phyloP scores from a whole-genome alignment of 1,140 invertebrate species.

The Drosophila simulans region DNA sequence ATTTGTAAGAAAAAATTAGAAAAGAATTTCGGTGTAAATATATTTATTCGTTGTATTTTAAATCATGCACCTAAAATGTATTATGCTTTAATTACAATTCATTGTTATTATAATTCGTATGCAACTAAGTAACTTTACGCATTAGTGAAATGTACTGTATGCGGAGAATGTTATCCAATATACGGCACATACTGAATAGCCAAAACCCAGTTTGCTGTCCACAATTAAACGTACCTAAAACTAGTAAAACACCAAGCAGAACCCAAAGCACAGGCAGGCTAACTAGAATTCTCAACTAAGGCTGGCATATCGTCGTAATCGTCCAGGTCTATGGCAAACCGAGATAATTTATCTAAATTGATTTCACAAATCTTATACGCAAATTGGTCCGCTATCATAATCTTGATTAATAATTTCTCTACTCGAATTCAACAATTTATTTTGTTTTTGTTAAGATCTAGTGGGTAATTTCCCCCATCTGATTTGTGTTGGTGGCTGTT shows the following conservation, averaged over 20 bases:
- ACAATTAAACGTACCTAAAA: slow-evolving; percentile 64
- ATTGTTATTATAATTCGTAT: slow-evolving; percentile 64
- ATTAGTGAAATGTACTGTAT: slow-evolving; percentile 41
- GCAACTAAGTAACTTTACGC: slow-evolving; percentile 62
- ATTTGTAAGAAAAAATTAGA: slow-evolving; percentile 74
- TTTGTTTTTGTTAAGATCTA: slow-evolving; percentile 31
- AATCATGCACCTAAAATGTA: slow-evolving; percentile 70
- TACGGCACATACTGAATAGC: slow-evolving; percentile 53
- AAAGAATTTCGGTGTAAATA: slow-evolving; percentile 76
- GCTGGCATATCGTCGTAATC: slow-evolving; percentile 49
- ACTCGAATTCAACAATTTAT: slow-evolving; percentile 80
- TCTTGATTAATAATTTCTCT: slow-evolving; percentile 79
- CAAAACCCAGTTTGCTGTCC: slow-evolving; percentile 62
- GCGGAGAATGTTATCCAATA: slow-evolving; percentile 38
- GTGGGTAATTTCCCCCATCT: slow-evolving; percentile 45
- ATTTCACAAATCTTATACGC: slow-evolving; percentile 83
- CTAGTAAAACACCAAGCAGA: slow-evolving; percentile 60
- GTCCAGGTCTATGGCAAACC: slow-evolving; percentile 65
- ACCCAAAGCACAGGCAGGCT: slow-evolving; percentile 57
- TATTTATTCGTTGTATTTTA: slow-evolving; percentile 83
- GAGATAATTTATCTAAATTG: slow-evolving; percentile 75
- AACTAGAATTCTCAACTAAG: slow-evolving; percentile 58
- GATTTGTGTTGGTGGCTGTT: slow-evolving; percentile 30
- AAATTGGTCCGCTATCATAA: slow-evolving; percentile 84
- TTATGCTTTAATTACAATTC: slow-evolving; percentile 65